Conservation (phyloP, 1,140 invertebrate species). For the Sycophaga agraensis region DNA sequence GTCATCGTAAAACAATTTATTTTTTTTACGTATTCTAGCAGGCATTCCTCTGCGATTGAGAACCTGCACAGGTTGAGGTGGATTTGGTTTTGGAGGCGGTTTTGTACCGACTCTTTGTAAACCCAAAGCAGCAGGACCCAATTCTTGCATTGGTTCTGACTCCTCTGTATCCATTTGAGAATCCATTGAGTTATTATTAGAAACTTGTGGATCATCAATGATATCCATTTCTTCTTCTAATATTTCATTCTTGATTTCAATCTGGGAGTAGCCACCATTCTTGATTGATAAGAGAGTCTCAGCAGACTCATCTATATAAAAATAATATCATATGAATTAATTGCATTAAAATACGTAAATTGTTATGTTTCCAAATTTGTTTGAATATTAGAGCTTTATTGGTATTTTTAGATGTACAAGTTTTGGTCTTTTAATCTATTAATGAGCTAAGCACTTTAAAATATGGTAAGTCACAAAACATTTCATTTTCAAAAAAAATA, state of each 20-base stretch:
- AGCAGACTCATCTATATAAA: conserved; percentile 55
- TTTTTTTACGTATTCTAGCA: conserved; percentile 85
- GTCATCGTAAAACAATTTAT: conserved; percentile 88
- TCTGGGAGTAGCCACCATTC: conserved; percentile 57
- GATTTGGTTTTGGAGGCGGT: conserved; percentile 67
- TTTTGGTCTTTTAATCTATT: no score
- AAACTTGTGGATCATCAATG: conserved; percentile 54
- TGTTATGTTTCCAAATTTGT: no score
- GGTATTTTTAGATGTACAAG: no score
- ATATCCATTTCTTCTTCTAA: conserved; percentile 66
- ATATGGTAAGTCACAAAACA: no score
- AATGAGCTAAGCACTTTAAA: no score
- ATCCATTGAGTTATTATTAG: conserved; percentile 51
- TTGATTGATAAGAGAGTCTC: conserved; percentile 60
- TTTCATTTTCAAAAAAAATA: no score
- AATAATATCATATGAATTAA: no score
- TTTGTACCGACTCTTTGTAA: conserved; percentile 76
- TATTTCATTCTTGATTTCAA: conserved; percentile 52
- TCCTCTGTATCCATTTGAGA: conserved; percentile 62
- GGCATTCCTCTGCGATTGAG: conserved; percentile 86
- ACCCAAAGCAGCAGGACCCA: conserved; percentile 75
- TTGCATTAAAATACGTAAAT: no score
- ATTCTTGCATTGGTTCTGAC: conserved; percentile 64
- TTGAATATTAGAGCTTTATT: no score
- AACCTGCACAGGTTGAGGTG: conserved; percentile 70